These are phyloP conservation scores for Hoplodrina blanda DNA, from an alignment of 2,888 invertebrate genomes.

Conservation along the genomic window DNA sequence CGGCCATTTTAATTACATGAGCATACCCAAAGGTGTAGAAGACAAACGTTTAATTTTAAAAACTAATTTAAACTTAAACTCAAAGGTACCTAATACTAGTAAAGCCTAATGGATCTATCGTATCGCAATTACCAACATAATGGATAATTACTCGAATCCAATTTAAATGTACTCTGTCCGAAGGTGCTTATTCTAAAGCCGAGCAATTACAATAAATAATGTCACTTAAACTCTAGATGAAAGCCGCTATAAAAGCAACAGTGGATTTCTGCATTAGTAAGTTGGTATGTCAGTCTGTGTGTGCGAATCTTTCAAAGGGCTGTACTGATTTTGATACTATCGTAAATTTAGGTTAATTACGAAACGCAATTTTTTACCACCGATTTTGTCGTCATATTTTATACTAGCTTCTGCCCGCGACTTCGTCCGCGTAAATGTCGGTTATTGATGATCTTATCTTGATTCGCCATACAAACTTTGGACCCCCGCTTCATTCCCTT, in stretches of 20 bases:
- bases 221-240: slow-evolving; percentile 65
- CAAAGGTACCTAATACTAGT: slow-evolving; percentile 35
- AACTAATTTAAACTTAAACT: slow-evolving; percentile 40
- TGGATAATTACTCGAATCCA: slow-evolving; percentile 54
- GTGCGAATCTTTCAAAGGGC: background rate
- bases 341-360: too few species aligned
- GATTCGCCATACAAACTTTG: too few species aligned
- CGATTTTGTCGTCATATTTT: too few species aligned
- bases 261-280: background rate
- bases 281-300: background rate
- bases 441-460: too few species aligned
- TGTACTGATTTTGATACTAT: background rate
- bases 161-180: slow-evolving; percentile 39
- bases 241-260: slow-evolving; percentile 57
- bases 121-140: slow-evolving; percentile 41
- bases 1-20: slow-evolving; percentile 17
- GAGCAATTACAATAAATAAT: slow-evolving; percentile 71
- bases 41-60: slow-evolving; percentile 40
- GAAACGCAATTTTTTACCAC: background rate
- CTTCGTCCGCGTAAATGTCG: too few species aligned
- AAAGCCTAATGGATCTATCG: slow-evolving; percentile 46
- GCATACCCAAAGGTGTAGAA: slow-evolving; percentile 35
- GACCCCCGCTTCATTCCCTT: too few species aligned
- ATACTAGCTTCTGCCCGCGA: too few species aligned
- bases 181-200: slow-evolving; percentile 20